A percentile compares a stretch with the other conserved stretches of the same genome.
phyloP scores from a whole-genome alignment of 2,113 vertebrate genomes.

The rabbit (Oryctolagus cuniculus) region mOryCun1.1 NC_091444.1:31675501-31676000 shows the following conservation, averaged over 20 bases:
- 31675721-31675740: not conserved
- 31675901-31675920: not conserved
- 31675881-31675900: not conserved
- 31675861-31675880: not conserved
- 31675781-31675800: not conserved
- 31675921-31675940: too few species aligned
- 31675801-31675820: not conserved
- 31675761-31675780: not conserved
- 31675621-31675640: not conserved
- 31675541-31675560: constrained; percentile 45
- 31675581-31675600: constrained; percentile 12
- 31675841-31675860: not conserved
- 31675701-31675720: not conserved
- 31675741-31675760: not conserved
- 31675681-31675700: not conserved
- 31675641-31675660: not conserved
- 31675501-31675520: constrained; percentile 42
- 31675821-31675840: constrained; percentile 8
- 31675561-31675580: constrained; percentile 18
- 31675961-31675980: not conserved
- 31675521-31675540: constrained; percentile 18
- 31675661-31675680: not conserved
- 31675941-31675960: too few species aligned
- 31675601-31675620: constrained; percentile 38
- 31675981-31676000: not conserved